These are phyloP conservation scores for Megaptera novaeangliae DNA, from an alignment of 2,113 vertebrate genomes.

Conservation along the genomic window DNA sequence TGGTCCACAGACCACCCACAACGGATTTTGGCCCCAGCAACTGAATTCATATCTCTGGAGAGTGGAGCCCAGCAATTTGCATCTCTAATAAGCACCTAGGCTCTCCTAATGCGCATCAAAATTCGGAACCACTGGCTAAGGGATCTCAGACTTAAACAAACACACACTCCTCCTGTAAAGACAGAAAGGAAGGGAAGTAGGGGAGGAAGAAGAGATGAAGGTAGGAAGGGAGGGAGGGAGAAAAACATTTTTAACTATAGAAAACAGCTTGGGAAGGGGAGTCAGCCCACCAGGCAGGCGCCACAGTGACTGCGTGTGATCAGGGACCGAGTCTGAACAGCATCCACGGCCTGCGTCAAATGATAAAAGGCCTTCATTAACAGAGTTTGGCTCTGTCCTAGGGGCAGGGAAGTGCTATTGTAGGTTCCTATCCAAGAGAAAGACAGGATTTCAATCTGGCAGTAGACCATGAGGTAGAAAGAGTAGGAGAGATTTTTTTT, in stretches of 20 bases:
- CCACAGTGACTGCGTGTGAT: no score
- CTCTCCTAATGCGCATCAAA: not conserved
- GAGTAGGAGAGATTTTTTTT: no score
- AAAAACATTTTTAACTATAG: not conserved
- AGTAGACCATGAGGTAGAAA: not conserved
- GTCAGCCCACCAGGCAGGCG: not conserved
- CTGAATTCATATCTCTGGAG: not conserved
- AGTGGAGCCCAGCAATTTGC: not conserved
- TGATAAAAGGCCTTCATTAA: not conserved
- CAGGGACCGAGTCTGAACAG: not conserved
- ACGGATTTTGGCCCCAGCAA: not conserved
- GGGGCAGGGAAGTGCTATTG: fast-evolving
- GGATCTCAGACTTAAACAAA: not conserved
- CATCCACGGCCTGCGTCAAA: fast-evolving
- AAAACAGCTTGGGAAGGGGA: not conserved
- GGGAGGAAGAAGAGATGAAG: not conserved
- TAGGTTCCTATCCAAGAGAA: not conserved
- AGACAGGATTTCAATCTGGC: not conserved
- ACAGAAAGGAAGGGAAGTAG: not conserved
- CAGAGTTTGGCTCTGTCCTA: not conserved
- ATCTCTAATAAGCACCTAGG: constrained; percentile 15
- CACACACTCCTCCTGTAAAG: not conserved
- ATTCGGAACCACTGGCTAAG: not conserved
- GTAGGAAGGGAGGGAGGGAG: not conserved
- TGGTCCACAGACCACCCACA: constrained; percentile 46